Conservation (phyloP, 2,113 vertebrate species). For the Ciconia boyciana region DNA sequence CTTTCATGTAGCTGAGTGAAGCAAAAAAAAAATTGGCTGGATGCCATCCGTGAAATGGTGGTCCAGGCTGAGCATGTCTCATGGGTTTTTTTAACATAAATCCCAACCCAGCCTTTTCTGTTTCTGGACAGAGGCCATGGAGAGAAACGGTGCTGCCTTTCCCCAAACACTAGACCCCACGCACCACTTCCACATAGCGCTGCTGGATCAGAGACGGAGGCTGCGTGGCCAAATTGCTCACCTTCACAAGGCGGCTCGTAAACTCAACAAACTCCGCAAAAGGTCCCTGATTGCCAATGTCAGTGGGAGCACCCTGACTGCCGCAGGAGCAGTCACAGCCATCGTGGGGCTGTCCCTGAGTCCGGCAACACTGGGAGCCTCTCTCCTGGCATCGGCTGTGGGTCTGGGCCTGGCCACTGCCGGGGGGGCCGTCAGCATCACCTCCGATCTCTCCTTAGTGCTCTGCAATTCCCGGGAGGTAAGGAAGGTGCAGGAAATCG, state of each 20-base stretch:
- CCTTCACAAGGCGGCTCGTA: slow-evolving; percentile 60
- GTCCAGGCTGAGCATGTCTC: background rate
- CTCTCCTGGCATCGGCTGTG: slow-evolving; percentile 71
- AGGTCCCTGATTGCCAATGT: slow-evolving; percentile 63
- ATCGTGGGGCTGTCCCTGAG: slow-evolving; percentile 77
- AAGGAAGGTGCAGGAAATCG: slow-evolving; percentile 73
- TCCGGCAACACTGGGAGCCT: slow-evolving; percentile 68
- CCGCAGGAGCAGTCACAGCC: slow-evolving; percentile 57
- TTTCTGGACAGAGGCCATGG: slow-evolving; percentile 63
- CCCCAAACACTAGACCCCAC: slow-evolving; percentile 24
- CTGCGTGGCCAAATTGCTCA: slow-evolving; percentile 64
- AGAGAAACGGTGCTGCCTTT: background rate
- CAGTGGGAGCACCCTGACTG: slow-evolving; percentile 67
- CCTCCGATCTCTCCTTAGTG: slow-evolving; percentile 66
- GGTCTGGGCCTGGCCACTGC: slow-evolving; percentile 74
- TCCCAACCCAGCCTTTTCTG: background rate
- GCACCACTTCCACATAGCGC: slow-evolving; percentile 40
- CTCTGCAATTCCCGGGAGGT: slow-evolving; percentile 69
- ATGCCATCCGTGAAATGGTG: background rate
- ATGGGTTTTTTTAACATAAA: background rate
- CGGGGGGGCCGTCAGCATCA: slow-evolving; percentile 68
- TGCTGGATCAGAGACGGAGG: slow-evolving; percentile 66
- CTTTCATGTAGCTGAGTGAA: background rate
- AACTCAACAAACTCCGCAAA: slow-evolving; percentile 63
- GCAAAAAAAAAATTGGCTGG: background rate